Evolutionary conservation across 2,113 vertebrate species (phyloP), one percentile per base, ranked within the genome.

Genomic region (Phyllopteryx taeniolatus): DNA sequence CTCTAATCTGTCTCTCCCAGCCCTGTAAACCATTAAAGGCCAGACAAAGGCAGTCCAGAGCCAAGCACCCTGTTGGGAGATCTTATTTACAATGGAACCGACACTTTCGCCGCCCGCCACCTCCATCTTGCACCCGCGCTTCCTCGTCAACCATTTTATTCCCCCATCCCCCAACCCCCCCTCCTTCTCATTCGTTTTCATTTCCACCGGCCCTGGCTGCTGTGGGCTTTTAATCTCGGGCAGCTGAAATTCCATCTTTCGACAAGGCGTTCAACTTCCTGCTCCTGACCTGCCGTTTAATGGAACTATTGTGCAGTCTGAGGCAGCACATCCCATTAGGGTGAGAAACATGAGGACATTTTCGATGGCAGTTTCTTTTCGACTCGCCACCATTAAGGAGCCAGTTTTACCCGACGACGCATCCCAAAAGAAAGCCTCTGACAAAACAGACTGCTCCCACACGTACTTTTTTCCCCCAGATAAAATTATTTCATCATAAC

Each of bases 71-170:
- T 83, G 80, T 70, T 83, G 87, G 87, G 87, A 90, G 89, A 88
- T 91, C 90, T 90, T 93, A 91, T 93, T 91, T 92, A 90, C 85
- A 81, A 85, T 82, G 84, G 75, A 90, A 89, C 87, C 89, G 89
- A 85, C 88, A 89, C 85, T 91, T 88, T 91, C 81, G 85, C 84
- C 79, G 83, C 79, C 87, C 77, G 76, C 76, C 85, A 85, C 77
- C 79, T 85, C 81, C 78, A 82, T 88, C 83, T 86, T 86, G 79
- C 78, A 83, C 76, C 81, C 83, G 69, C 85, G 77, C 82, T 80
- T 86, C 81, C 83, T 80, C 60, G n/a, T 75, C 83, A 63, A 71
- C 63, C 12, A 68, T 75, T 82, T 60, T 31, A 12, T 5, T 14
- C 11, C 11, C 3, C 0, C 51, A 3, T 8, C 5, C n/a, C 5